Percentiles rank a stretch among this genome's conserved stretches.
These are phyloP conservation scores for Spinus olivaceus DNA, from an alignment of 2,797 vertebrate genomes.

Conservation along the genomic window DNA sequence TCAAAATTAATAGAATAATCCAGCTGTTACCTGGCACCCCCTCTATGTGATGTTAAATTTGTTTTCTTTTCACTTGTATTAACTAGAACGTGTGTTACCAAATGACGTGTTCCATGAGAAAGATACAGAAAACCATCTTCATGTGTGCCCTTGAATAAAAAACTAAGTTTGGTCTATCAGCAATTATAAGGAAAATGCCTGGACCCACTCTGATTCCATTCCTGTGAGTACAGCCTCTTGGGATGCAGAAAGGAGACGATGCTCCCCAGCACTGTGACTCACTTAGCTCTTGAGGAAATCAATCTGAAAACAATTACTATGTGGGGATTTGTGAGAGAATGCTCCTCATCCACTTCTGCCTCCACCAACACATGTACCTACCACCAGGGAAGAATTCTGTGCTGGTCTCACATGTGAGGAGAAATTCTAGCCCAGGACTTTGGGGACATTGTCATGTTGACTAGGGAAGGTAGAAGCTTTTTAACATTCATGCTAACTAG, in stretches of 20 bases:
- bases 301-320: neutral
- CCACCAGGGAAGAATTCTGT: neutral
- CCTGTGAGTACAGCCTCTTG: neutral
- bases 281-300: neutral
- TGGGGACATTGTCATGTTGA: neutral
- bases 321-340: neutral
- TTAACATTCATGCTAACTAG: neutral
- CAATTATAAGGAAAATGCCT: neutral
- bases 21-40: neutral
- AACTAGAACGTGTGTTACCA: neutral
- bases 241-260: neutral
- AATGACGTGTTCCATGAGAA: neutral
- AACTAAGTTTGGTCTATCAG: neutral
- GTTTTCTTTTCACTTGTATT: neutral
- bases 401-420: neutral
- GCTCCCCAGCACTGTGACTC: neutral
- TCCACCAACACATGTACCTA: fast-evolving
- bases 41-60: neutral
- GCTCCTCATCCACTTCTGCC: neutral
- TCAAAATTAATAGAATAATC: neutral
- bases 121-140: neutral
- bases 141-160: neutral
- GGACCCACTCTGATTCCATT: neutral
- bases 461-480: neutral
- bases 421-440: neutral